Evolutionary conservation across 2,888 invertebrate species (phyloP).

Genomic region (Bellardia pandia): DNA sequence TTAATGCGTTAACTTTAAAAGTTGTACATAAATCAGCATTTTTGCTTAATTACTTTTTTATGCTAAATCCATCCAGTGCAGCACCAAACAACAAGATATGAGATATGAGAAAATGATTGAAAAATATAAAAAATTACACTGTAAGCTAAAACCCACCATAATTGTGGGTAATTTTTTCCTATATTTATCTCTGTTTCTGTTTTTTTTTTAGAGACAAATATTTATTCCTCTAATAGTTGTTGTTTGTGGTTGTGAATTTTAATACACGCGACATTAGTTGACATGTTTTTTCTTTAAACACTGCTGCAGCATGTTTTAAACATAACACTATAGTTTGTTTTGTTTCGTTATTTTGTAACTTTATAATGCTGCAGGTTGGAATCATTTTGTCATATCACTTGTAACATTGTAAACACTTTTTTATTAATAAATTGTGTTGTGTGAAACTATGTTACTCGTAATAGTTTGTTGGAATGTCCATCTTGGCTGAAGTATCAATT

Average conservation of each 20-base stretch:
- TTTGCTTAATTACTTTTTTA: slow-evolving; percentile 69
- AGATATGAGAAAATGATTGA: neutral
- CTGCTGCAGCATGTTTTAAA: neutral
- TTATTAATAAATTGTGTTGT: no score
- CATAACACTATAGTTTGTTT: slow-evolving; percentile 7
- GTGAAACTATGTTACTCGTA: no score
- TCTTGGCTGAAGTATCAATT: no score
- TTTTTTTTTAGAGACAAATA: slow-evolving; percentile 8
- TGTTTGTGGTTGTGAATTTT: slow-evolving; percentile 29
- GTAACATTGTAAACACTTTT: neutral
- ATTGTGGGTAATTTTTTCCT: slow-evolving; percentile 18
- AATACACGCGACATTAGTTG: slow-evolving; percentile 58
- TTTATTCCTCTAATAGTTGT: slow-evolving; percentile 28
- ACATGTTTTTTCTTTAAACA: slow-evolving; percentile 35
- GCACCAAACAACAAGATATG: neutral
- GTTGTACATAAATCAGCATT: slow-evolving; percentile 68
- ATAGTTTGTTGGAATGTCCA: no score
- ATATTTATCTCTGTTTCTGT: neutral
- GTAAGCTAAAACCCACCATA: slow-evolving; percentile 36
- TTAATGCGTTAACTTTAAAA: slow-evolving; percentile 69
- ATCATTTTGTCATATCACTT: slow-evolving; percentile 14
- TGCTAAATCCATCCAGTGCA: slow-evolving; percentile 51
- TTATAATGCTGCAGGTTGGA: slow-evolving; percentile 5
- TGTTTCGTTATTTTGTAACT: neutral
- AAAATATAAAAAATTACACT: neutral